Evolutionary conservation across 2,113 vertebrate genomes (phyloP).

Genomic region (Uria aalge): DNA sequence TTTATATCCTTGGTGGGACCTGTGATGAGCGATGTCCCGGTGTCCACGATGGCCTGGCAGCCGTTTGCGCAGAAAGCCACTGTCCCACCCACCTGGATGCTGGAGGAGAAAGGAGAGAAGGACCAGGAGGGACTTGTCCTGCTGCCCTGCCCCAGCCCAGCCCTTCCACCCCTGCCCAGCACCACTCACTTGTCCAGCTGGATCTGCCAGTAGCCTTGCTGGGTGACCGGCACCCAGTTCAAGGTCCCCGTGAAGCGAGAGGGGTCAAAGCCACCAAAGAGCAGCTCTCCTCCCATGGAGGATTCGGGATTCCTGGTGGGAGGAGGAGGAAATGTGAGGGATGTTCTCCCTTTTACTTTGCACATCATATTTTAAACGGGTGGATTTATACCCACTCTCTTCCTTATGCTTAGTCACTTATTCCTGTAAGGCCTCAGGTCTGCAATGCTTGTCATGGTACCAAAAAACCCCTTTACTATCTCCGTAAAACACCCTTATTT

Average conservation of each 20-base stretch:
- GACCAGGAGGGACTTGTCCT: not conserved
- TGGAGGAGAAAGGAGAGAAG: constrained; percentile 2
- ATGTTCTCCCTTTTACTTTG: not conserved
- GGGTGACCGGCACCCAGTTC: constrained; percentile 78
- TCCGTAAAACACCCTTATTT: not conserved
- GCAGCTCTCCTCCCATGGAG: constrained; percentile 67
- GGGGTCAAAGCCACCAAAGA: constrained; percentile 76
- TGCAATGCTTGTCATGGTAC: rapidly evolving
- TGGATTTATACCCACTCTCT: not conserved
- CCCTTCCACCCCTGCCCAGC: not conserved
- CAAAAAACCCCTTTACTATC: not conserved
- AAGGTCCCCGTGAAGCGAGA: constrained; percentile 72
- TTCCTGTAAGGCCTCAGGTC: not conserved
- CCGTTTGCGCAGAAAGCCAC: constrained; percentile 58
- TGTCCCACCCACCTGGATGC: constrained; percentile 61
- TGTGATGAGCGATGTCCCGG: constrained; percentile 72
- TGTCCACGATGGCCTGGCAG: constrained; percentile 82
- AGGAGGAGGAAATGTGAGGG: not conserved
- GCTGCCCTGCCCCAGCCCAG: not conserved
- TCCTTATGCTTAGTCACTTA: not conserved
- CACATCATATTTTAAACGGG: rapidly evolving
- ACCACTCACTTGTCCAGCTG: constrained; percentile 72
- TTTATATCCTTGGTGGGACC: constrained; percentile 67
- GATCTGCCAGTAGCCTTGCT: constrained; percentile 81
- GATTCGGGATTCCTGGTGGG: constrained; percentile 44